Evolutionary conservation across 2,113 vertebrate species (phyloP), one percentile per base, ranked within the genome.

Genomic region (Glaucidium brasilianum): DNA sequence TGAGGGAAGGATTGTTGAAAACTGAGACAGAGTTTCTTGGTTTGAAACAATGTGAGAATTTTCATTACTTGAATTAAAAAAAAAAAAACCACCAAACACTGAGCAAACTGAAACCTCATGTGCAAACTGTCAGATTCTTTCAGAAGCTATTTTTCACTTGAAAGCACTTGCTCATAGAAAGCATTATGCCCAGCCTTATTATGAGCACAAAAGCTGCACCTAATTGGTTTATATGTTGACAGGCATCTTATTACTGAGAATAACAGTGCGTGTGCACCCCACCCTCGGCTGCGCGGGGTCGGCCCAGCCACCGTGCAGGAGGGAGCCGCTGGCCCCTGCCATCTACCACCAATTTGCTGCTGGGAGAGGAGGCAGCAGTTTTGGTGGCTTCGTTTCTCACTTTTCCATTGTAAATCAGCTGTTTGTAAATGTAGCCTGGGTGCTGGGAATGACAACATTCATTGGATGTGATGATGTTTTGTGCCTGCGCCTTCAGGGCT

Each of bases 71-170:
- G 68, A 53, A 63, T 84, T 87, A 18, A 41, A 68, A 58, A 79
- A 69, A 58, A 53, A 64, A 47, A 62, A n/a, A 3, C 25, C 18
- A 15, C 19, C 7, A 86, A 89, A 60, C 56, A 56, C 86, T 9
- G 73, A 87, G 73, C 91, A 94, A 97, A 96, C 84, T 30, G 66
- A 92, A 96, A 96, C 93, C 93, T 96, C 89, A 89, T 92, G 94
- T 96, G 89, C 69, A 60, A 92, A 85, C 93, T 90, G 89, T 91
- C 93, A 94, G 60, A 92, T 85, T 78, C 87, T 78, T 96, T 85
- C 94, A 94, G 95, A 85, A 92, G 69, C 91, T 84, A 56, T 96
- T 97, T 96, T 89, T 96, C 95, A 96, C 95, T 95, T 89, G 93
- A 94, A 96, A 95, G 94, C 89, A 58, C 84, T 96, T 74, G 76